These are phyloP conservation scores for Pristionchus fissidentatus DNA, from an alignment of 2,888 invertebrate genomes.

Conservation along the genomic window DNA sequence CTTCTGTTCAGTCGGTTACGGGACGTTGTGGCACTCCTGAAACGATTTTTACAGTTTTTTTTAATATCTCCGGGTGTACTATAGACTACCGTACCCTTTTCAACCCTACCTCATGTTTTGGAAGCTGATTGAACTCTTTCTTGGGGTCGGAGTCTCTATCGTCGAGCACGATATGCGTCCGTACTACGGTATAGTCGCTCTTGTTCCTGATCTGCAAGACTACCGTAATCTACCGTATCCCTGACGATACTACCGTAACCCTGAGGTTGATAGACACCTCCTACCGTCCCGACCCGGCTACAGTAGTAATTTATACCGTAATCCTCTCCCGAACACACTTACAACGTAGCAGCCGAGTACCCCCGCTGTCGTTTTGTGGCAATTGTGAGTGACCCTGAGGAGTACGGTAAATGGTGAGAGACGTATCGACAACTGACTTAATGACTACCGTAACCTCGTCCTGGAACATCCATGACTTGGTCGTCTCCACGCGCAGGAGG, in stretches of 20 bases:
- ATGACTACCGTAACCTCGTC: not conserved
- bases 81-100: not conserved
- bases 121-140: not conserved
- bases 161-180: not conserved
- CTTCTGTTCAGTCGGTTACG: too few species aligned
- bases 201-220: not conserved
- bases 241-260: too few species aligned
- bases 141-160: not conserved
- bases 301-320: too few species aligned
- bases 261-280: too few species aligned
- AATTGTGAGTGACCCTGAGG: not conserved
- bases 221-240: too few species aligned
- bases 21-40: not conserved
- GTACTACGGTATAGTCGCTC: not conserved
- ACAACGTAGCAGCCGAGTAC: not conserved
- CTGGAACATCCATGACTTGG: conserved; percentile 28
- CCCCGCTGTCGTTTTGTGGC: not conserved
- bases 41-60: not conserved
- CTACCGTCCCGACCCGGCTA: too few species aligned
- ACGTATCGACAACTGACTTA: not conserved
- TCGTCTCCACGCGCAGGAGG: not conserved
- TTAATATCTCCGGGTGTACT: too few species aligned
- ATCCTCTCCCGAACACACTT: not conserved
- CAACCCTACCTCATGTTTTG: not conserved
- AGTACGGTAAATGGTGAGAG: not conserved